Percentiles rank a stretch among this genome's conserved stretches.
Conservation (phyloP, 2,888 invertebrate species). For the Proisotoma minuta region DNA sequence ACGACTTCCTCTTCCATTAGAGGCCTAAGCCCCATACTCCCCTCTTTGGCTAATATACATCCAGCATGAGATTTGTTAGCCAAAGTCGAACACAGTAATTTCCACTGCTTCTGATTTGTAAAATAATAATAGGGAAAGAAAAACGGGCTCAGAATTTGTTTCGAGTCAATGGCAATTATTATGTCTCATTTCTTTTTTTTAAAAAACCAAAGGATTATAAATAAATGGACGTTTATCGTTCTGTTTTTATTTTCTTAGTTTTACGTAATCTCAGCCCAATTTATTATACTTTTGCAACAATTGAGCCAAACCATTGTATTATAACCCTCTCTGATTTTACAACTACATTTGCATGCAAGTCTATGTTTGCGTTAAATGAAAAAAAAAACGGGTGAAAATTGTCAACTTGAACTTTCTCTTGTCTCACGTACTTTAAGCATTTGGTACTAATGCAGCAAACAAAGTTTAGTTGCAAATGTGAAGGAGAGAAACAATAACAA, state of each 20-base stretch:
- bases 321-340: no score
- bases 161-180: neutral
- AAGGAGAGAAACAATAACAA: constrained; percentile 4
- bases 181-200: constrained; percentile 1
- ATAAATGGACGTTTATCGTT: no score
- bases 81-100: neutral
- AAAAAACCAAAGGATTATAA: neutral
- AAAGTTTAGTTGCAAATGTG: neutral
- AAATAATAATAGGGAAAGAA: no score
- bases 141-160: no score
- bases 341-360: no score
- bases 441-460: neutral
- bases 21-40: neutral
- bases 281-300: no score
- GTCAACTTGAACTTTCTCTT: neutral
- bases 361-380: neutral
- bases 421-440: neutral
- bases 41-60: no score
- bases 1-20: constrained; percentile 7
- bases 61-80: no score
- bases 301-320: no score
- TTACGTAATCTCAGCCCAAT: no score
- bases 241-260: no score
- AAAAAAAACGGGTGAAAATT: neutral
- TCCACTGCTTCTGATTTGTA: neutral